Percentiles rank a stretch among this genome's conserved stretches.
phyloP scores from a whole-genome alignment of 2,113 vertebrate species.

The Montifringilla adamsi region DNA sequence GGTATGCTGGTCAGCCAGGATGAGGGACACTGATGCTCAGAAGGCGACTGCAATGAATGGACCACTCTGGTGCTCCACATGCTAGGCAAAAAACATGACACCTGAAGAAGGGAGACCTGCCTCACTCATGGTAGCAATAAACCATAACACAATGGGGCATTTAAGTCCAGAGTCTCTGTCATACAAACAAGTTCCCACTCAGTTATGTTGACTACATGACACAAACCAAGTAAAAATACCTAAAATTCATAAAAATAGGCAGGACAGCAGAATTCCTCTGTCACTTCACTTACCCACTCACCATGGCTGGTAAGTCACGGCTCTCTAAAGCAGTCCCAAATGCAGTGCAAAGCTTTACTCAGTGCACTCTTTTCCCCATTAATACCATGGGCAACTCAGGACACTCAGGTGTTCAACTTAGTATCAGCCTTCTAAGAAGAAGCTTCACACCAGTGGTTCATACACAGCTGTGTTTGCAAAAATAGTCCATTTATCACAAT shows the following conservation, averaged over 20 bases:
- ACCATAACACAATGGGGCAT: accelerated
- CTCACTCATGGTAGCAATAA: neutral
- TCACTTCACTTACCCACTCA: neutral
- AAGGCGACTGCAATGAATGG: neutral
- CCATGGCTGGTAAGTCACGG: neutral
- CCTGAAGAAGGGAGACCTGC: neutral
- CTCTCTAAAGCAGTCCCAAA: neutral
- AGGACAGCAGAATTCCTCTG: neutral
- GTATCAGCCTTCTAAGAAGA: neutral
- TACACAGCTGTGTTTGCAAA: neutral
- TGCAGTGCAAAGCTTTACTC: neutral
- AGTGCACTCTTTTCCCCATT: neutral
- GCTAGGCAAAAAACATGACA: neutral
- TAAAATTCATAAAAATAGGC: neutral
- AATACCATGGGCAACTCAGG: neutral
- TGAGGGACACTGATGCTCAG: neutral
- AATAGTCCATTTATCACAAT: neutral
- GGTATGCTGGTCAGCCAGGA: neutral
- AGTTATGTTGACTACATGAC: neutral
- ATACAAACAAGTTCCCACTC: neutral
- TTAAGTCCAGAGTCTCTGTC: neutral
- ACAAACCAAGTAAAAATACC: neutral
- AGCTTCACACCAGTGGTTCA: neutral
- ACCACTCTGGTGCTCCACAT: neutral
- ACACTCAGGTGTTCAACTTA: neutral